Conservation (phyloP, 2,797 vertebrate genomes). For the Anabas testudineus region DNA sequence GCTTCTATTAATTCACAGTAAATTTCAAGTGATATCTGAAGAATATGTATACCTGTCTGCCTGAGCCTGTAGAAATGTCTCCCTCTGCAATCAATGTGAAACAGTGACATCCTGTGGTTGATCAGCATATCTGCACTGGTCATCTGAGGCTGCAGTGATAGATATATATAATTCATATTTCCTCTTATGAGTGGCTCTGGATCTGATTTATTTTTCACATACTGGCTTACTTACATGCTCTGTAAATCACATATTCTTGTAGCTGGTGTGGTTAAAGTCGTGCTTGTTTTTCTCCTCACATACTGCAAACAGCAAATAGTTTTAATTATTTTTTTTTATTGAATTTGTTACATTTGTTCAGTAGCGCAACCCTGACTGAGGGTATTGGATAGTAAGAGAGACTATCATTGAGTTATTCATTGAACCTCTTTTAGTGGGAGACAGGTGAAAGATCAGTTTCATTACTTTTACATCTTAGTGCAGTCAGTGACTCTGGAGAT, state of each 20-base stretch:
- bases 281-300: conserved; percentile 1
- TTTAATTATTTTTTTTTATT: no score
- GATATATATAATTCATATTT: no score
- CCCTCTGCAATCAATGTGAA: conserved; percentile 51
- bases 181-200: no score
- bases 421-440: conserved; percentile 32
- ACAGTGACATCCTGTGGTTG: conserved; percentile 75
- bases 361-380: not conserved
- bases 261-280: no score
- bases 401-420: conserved; percentile 17
- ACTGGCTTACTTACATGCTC: not conserved
- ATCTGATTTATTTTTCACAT: not conserved
- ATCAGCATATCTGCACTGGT: conserved; percentile 7
- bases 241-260: not conserved
- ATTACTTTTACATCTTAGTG: conserved; percentile 44
- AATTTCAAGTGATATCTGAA: not conserved
- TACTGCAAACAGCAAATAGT: not conserved
- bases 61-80: no score
- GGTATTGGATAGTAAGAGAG: conserved; percentile 3
- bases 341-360: conserved; percentile 19
- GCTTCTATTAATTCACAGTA: not conserved
- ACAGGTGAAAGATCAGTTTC: conserved; percentile 53
- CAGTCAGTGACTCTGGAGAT: conserved; percentile 28
- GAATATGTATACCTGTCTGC: no score
- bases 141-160: no score